A percentile compares a stretch with the other conserved stretches of the same genome.
Conservation (phyloP, 2,113 vertebrate species). For the Ochotona curzoniae region DNA sequence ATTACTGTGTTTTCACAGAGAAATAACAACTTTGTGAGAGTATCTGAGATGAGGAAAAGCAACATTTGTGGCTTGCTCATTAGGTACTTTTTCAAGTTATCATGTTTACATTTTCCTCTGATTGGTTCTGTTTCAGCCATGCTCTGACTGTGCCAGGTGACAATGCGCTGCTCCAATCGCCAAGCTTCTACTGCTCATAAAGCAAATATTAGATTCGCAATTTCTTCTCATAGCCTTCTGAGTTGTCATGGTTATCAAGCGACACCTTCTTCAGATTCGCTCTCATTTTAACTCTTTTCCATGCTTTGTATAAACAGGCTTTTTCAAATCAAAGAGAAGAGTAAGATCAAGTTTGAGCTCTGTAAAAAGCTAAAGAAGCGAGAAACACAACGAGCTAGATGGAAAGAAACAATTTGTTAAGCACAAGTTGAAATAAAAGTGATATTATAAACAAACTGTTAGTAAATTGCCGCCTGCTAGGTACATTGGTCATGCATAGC, state of each 20-base stretch:
- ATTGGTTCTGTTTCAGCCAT: neutral
- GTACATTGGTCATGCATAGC: conserved; percentile 58
- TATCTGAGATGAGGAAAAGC: conserved; percentile 27
- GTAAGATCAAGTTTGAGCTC: conserved; percentile 47
- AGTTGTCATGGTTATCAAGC: conserved; percentile 85
- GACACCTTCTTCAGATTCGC: conserved; percentile 80
- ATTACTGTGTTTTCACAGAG: neutral
- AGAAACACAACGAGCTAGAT: conserved; percentile 51
- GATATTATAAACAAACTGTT: conserved; percentile 68
- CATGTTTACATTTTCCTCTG: conserved; percentile 32
- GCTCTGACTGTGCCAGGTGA: conserved; percentile 35
- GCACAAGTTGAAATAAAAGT: conserved; percentile 65
- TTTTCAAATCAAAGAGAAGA: conserved; percentile 63
- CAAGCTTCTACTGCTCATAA: conserved; percentile 56
- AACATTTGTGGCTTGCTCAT: neutral
- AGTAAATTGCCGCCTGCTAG: conserved; percentile 62
- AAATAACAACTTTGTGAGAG: neutral
- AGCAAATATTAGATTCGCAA: conserved; percentile 68
- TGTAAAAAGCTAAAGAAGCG: conserved; percentile 56
- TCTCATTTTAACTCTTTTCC: conserved; percentile 78
- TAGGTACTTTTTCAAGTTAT: conserved; percentile 30
- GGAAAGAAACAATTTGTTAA: conserved; percentile 56
- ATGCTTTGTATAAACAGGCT: conserved; percentile 74
- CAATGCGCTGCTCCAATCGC: conserved; percentile 27
- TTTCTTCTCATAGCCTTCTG: conserved; percentile 75